Conservation (phyloP, 2,797 vertebrate species). For the Myotis myotis region DNA sequence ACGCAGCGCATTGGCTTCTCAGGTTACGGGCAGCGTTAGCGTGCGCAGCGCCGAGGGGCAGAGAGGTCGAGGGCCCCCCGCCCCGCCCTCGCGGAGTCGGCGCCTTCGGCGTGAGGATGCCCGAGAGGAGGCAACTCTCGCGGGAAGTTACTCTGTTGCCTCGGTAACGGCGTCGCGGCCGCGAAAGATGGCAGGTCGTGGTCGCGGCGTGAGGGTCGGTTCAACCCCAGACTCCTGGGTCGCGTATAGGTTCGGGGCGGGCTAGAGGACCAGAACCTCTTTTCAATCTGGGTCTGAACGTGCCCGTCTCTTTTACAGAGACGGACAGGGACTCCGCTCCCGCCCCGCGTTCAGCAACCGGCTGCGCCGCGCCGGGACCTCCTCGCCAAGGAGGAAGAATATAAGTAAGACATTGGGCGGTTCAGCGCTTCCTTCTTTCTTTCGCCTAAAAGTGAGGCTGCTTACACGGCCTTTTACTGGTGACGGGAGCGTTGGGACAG, state of each 20-base stretch:
- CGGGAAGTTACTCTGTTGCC: constrained; percentile 70
- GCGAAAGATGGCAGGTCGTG: constrained; percentile 47
- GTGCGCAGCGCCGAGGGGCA: accelerated
- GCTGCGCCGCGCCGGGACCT: constrained; percentile 8
- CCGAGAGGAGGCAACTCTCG: neutral
- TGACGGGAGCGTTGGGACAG: neutral
- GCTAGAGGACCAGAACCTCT: accelerated
- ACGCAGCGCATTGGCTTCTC: accelerated
- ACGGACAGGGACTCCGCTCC: neutral
- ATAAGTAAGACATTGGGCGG: constrained; percentile 51
- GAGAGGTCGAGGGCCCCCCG: accelerated
- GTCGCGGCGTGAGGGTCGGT: neutral
- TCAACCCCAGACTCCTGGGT: accelerated
- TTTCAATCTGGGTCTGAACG: neutral
- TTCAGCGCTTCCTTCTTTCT: neutral
- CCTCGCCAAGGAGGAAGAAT: constrained; percentile 65
- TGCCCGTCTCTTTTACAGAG: constrained; percentile 51
- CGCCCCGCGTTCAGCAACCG: neutral
- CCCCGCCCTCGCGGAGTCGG: accelerated
- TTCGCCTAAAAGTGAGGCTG: neutral
- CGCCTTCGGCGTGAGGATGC: accelerated
- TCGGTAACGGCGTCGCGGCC: constrained; percentile 61
- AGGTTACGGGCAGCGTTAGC: accelerated
- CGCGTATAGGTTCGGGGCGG: neutral
- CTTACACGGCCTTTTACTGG: neutral